Evolutionary conservation across 2,113 vertebrate species (phyloP), one percentile per base, ranked within the genome.

Genomic region (Phoenicopterus ruber): DNA sequence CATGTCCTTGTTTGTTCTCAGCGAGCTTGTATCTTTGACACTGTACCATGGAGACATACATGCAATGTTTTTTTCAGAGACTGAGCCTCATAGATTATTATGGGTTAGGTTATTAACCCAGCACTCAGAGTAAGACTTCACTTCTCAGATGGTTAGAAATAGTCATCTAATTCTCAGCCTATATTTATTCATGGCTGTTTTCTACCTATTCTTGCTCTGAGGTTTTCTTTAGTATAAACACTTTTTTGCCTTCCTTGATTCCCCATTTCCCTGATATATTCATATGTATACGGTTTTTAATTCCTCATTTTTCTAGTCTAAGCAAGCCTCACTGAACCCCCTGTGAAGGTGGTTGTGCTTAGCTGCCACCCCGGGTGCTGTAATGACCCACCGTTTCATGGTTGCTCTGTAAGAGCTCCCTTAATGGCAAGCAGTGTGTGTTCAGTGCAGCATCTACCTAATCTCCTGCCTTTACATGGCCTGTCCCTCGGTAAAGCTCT

Each of bases 1-100:
- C 16, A 5, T 88, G 88, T 95, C 96, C 92, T 92, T 52, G 59
- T 89, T 80, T 96, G 94, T 96, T 95, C 88, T 70, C 82, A 78
- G 76, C 0, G 12, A 81, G 94, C 34, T 93, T 92, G 32, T 40
- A 24, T 42, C 78, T 69, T 90, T 95, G 82, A 82, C 78, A 76
- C 71, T 19, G 47, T 85, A 76, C 78, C 92, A 70, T 88, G 92
- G 94, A 94, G 87, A 82, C 67, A 47, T 78, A 57, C 59, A 38
- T 42, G 74, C 1, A 2, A 12, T 46, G 12, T 13, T 25, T 87
- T 57, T 71, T 62, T 4, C 73, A 42, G 69, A 74, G 47, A 4
- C 47, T 67, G 72, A 87, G 57, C 29, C 36, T 87, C 46, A 36
- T 5, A 10, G 58, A 49, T 72, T 73, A 44, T 80, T 52, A 84